Percentiles rank a stretch among this genome's conserved stretches.
phyloP scores from a whole-genome alignment of 2,113 vertebrate species.

The Phycodurus eques region DNA sequence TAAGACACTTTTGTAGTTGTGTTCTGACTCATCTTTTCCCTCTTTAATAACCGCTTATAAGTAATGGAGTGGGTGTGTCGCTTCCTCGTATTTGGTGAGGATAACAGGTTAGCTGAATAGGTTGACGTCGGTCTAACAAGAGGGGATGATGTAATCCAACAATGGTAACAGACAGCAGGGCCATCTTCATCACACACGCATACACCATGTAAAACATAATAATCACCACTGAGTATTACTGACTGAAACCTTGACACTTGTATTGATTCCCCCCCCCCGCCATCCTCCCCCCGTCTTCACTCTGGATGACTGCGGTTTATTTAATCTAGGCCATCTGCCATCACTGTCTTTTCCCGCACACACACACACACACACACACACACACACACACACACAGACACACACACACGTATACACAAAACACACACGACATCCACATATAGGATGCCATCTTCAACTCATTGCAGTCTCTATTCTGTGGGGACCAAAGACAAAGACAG shows the following conservation, averaged over 20 bases:
- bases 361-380: constrained; percentile 5
- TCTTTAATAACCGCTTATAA: constrained; percentile 9
- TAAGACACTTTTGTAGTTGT: background rate
- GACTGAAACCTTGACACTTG: constrained; percentile 23
- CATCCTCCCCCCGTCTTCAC: constrained; percentile 4
- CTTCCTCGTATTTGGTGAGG: background rate
- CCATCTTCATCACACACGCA: constrained; percentile 16
- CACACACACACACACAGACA: background rate
- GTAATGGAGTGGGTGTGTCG: background rate
- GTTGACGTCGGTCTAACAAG: constrained; percentile 15
- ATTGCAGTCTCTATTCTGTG: constrained; percentile 19
- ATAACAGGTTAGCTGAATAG: constrained; percentile 12
- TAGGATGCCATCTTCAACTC: constrained; percentile 12
- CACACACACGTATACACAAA: background rate
- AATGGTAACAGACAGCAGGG: constrained; percentile 22
- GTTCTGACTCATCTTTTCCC: constrained; percentile 31
- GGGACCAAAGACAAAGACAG: constrained; percentile 42
- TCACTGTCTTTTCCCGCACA: constrained; percentile 8
- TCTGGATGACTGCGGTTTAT: constrained; percentile 21
- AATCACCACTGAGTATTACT: constrained; percentile 36
- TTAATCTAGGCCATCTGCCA: constrained; percentile 25
- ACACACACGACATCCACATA: constrained; percentile 10
- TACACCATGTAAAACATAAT: constrained; percentile 17
- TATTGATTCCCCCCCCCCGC: constrained; percentile 33
- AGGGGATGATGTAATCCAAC: constrained; percentile 37